Evolutionary conservation across 2,797 vertebrate genomes (phyloP).

Genomic region (Gymnocypris eckloni): DNA sequence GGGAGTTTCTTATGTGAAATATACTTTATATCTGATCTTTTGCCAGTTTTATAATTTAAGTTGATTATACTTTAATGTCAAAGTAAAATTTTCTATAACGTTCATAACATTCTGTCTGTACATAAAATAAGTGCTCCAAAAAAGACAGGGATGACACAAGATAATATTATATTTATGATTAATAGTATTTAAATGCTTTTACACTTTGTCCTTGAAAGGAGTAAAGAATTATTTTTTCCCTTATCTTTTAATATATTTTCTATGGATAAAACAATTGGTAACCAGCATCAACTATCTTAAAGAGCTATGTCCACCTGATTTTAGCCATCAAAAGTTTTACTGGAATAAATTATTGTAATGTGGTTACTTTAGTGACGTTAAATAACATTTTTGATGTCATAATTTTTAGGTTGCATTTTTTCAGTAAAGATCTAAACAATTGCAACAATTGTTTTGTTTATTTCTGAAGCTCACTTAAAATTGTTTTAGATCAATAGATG

Average conservation of each 20-base stretch:
- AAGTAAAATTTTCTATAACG: background rate
- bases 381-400: background rate
- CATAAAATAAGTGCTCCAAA: background rate
- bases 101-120: background rate
- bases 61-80: background rate
- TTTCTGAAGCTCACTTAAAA: slow-evolving; percentile 7
- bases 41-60: background rate
- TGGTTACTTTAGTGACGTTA: background rate
- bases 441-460: background rate
- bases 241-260: background rate
- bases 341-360: background rate
- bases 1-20: background rate
- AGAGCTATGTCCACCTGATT: background rate
- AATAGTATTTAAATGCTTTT: background rate
- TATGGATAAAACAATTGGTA: background rate
- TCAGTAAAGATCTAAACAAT: background rate
- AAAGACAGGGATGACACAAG: background rate
- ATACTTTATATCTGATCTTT: background rate
- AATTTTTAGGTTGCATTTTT: background rate
- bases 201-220: background rate
- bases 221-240: too few relatives aligned
- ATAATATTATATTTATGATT: too few relatives aligned
- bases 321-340: background rate
- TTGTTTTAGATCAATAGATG: background rate
- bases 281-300: background rate